Evolutionary conservation across 2,888 invertebrate genomes (phyloP), one percentile per base, ranked within the genome.

Genomic region (Cryptosula pallasiana): DNA sequence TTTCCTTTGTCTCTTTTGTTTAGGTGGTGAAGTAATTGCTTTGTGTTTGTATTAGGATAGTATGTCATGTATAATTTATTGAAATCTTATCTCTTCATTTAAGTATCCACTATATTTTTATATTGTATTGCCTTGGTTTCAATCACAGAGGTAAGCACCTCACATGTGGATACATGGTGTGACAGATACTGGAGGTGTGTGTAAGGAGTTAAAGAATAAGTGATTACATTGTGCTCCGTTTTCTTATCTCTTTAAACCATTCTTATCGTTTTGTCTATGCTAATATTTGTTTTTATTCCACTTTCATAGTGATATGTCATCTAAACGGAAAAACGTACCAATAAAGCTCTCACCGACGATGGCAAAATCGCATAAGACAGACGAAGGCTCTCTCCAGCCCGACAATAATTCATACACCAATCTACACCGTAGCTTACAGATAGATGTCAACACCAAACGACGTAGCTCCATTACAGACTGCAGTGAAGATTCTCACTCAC

Each of bases 41-140:
- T 63, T 20, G 27, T 63, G 63, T 63, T 63, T 63, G 63, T 13
- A 63, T 63, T 3, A 27, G 34, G 32, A 25, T 27, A 9, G 20
- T 9, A 63, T 63, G 27, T 63, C 63, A 63, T 63, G 63, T 63
- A 63, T 63, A 63, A 63, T 63, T 63, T 34, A 63, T 63, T 63
- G 63, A 32, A 63, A 63, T 63, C 63, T 63, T 63, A 63, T 63
- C 63, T 63, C 63, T 63, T 32, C 13, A 9, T 63, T 63, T 63
- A 63, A 63, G 63, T 63, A 32, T 63, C 32, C 5, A 34, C 27
- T 63, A 63, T 63, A 29, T 45, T 45, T 45, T 13, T 45, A 45
- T 45, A 13, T 5, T 45, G 20, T 45, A 45, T 45, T 45, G 45
- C 45, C 45, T 45, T 45, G 9, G 45, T 45, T 13, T 45, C 45